Evolutionary conservation across 92 coral and sea anemone species (phyloP), one percentile per base, ranked within the genome.

Genomic region (Umimayanthus kanabou): DNA sequence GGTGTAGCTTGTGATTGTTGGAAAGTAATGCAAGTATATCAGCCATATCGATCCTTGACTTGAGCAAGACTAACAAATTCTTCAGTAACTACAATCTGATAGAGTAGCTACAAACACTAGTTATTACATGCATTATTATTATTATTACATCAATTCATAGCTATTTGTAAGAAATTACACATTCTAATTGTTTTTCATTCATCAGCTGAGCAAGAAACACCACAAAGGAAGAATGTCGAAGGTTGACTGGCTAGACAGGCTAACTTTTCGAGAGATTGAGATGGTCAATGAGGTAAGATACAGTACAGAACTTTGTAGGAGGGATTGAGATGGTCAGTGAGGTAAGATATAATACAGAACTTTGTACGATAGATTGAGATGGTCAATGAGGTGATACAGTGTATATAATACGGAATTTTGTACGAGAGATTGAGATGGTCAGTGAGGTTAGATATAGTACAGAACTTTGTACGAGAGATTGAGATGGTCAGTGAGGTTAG

Each of bases 221-320:
- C 98, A 96, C 87, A 96, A 96, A 80, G 98, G 98, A n/a, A 91
- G 98, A 88, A 95, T 96, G 95, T 92, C 89, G 8, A 96, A 95
- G 84, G 98, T 96, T 2, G 98, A 96, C 65, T 96, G 98, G 98
- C 80, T 96, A 84, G 98, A 96, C 91, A 92, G 98, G 47, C 87
- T 96, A 67, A 96, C 98, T 9, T 96, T 96, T 85, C 89, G 98
- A 70, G 98, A 96, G 88, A 96, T 96, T 47, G 98, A 96, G 85
- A 96, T 96, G 98, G 96, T 96, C 65, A 96, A 96, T 92, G 98
- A 96, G 98, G 98, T 96, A 85, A 61, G 37, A 33, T 33, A 2
- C 2, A 33, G 37, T 33, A 33, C 37, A 33, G 37, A 33, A 33
- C 37, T 33, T 33, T 33, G 37, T 33, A 33, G 1, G 37, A 33